These are phyloP conservation scores for Chamaea fasciata DNA, from an alignment of 2,113 vertebrate species.

Conservation along the genomic window DNA sequence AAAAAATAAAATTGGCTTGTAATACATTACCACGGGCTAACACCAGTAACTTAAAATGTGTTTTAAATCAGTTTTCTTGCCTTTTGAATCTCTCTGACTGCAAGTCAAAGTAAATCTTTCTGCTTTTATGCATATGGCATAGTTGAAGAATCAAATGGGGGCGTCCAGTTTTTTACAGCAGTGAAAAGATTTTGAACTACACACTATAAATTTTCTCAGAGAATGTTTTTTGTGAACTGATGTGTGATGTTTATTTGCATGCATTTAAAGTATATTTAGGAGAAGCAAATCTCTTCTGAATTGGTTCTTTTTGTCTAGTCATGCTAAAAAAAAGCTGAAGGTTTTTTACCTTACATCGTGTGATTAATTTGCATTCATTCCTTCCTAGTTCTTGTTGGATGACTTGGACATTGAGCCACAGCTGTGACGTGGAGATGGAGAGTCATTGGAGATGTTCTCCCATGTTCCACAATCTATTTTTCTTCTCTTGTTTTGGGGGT, in stretches of 20 bases:
- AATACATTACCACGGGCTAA: not conserved
- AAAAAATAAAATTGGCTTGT: not conserved
- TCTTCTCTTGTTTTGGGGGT: not conserved
- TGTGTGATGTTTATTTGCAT: not conserved
- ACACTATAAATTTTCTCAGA: not conserved
- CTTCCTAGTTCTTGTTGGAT: not conserved
- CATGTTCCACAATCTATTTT: not conserved
- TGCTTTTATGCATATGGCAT: not conserved
- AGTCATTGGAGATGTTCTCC: not conserved
- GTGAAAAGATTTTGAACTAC: not conserved
- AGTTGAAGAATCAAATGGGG: not conserved
- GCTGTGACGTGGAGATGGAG: not conserved
- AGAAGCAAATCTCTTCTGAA: not conserved
- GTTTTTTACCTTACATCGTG: not conserved
- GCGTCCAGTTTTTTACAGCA: not conserved
- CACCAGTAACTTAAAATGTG: not conserved
- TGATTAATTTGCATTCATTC: not conserved
- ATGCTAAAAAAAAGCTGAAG: not conserved
- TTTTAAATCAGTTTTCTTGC: not conserved
- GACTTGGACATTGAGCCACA: not conserved
- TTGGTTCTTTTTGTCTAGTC: not conserved
- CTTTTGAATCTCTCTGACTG: not conserved
- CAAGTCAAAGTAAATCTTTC: not conserved
- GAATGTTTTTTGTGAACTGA: accelerated
- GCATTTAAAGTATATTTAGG: not conserved